Conservation (phyloP, 1,140 invertebrate species). For the Polyergus mexicanus region DNA sequence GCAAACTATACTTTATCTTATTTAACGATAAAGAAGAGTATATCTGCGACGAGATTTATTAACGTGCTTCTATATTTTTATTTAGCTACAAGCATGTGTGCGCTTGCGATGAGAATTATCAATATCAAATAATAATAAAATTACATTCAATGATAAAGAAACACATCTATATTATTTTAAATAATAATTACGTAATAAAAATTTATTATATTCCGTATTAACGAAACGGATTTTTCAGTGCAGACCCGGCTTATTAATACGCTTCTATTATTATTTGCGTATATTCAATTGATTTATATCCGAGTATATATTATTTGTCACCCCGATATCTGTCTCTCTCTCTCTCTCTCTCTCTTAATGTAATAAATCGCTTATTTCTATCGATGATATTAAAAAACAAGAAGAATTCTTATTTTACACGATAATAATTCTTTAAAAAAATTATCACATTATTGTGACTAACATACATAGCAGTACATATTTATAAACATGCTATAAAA, state of each 20-base stretch:
- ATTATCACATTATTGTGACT: background rate
- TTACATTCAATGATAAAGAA: background rate
- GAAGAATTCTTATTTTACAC: background rate
- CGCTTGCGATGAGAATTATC: background rate
- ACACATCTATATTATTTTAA: background rate
- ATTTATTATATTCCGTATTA: background rate
- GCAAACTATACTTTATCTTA: background rate
- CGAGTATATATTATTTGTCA: background rate
- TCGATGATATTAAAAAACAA: background rate
- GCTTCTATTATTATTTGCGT: background rate
- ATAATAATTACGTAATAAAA: background rate
- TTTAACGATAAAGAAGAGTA: background rate
- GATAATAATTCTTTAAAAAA: conserved; percentile 18
- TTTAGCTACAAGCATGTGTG: background rate
- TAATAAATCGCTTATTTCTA: conserved; percentile 22
- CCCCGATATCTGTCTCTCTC: background rate
- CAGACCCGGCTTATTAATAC: background rate
- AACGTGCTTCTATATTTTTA: background rate
- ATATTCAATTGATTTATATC: background rate
- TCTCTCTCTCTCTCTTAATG: background rate
- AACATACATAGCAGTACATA: background rate
- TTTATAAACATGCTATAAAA: background rate
- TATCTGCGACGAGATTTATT: background rate
- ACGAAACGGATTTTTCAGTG: background rate
- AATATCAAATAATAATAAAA: background rate